A percentile compares a stretch with the other conserved stretches of the same genome.
Conservation (phyloP, 2,797 vertebrate species). For the Numenius phaeopus region DNA sequence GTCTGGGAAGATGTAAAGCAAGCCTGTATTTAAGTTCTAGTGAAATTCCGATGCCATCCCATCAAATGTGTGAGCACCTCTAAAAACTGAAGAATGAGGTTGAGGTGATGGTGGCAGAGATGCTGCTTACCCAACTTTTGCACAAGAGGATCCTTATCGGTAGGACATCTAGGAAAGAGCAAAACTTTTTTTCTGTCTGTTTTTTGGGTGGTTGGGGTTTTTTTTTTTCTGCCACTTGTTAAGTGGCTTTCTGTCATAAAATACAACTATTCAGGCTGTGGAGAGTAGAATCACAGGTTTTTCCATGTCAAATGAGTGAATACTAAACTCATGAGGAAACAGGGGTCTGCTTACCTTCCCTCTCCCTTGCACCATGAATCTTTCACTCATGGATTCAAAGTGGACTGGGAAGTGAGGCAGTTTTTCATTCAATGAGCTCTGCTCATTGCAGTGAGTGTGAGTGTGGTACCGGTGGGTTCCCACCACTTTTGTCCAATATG, state of each 20-base stretch:
- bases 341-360: neutral
- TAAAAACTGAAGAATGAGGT: neutral
- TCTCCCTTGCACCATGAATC: neutral
- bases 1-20: neutral
- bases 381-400: neutral
- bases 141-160: neutral
- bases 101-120: neutral
- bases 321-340: neutral
- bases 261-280: neutral
- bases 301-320: neutral
- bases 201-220: neutral
- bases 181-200: neutral
- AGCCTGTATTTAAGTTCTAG: neutral
- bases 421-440: neutral
- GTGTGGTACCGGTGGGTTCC: neutral
- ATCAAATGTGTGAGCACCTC: neutral
- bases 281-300: neutral
- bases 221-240: neutral
- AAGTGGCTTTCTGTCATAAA: neutral
- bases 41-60: neutral
- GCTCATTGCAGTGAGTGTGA: neutral
- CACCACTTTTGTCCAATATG: neutral
- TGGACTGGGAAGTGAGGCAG: neutral
- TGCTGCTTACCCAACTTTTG: neutral
- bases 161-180: neutral